Evolutionary conservation across 1,140 invertebrate genomes (phyloP), one percentile per base, ranked within the genome.

Genomic region (Eupristina koningsbergeri): DNA sequence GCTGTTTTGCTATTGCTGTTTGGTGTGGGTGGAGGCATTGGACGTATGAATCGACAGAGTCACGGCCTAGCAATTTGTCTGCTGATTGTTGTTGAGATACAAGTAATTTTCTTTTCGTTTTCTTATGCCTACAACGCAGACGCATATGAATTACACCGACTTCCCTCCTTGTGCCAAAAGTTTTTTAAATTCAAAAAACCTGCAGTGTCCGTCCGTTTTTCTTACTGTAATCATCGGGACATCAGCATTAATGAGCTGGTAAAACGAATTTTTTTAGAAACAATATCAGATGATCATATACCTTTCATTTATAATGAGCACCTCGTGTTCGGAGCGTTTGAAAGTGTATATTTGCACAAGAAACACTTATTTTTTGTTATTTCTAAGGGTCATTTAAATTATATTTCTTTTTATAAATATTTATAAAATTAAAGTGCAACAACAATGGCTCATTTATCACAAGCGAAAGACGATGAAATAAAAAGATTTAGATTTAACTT

Each of bases 41-140:
- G 13, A 47, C 26, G 39, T 22, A 63, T 74, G 82, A 84, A 84
- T 84, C 75, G 81, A 80, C 82, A 53, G 71, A 83, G 75, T 84
- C 82, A 79, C 77, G 67, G 82, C 82, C 69, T 69, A 29, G 77
- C 82, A 80, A 84, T 84, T 80, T 84, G 76, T 84, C 82, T 41
- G 76, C 50, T 47, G 75, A 83, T 83, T 79, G 75, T 78, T 79
- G 64, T 73, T 63, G 50, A 78, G 81, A 83, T 79, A 78, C 47
- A 64, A 71, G 69, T 84, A 80, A 86, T 86, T 84, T 84, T 80
- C 85, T 63, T 58, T 69, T 84, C 41, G 39, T 79, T 81, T 64
- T 74, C 34, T 80, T n/a, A 39, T 34, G 73, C 15, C 36, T 11
- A 15, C 67, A 39, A 39, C 39, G 6, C 67, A 26, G 19, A 3